Base-by-base conservation (phyloP, 2,888 invertebrate species). In the Drosophila austrosaltans region DNA sequence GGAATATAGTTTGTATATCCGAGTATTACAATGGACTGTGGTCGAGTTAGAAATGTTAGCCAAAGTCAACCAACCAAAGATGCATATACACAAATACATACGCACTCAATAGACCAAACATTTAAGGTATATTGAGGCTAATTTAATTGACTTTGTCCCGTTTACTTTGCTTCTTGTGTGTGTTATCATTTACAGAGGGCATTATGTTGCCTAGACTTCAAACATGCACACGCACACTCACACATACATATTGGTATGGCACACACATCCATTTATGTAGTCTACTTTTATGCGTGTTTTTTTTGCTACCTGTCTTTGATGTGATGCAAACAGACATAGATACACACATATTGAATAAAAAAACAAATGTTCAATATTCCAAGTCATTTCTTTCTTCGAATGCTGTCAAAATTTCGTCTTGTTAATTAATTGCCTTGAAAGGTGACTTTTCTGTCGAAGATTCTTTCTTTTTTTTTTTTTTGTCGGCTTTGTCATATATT, bases 61-160 rank as follows among this genome's bases (percentile, higher is more conserved):
- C 16, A 28, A 10, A 39, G 62, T 5, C 36, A 28, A 28, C 10
- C 39, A 54, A 10, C 28, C 22, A 32, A n/a, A 54, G 1, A 54
- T 32, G 32, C 10, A n/a, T 2, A 60, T 2, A 20, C 30, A 32
- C 25, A n/a, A n/a, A n/a, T n/a, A 53, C n/a, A 32, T 2, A 48
- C 16, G 32, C 16, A 20, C 12, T 53, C 36, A 59, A 39, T 61
- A 62, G 44, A 58, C 39, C 66, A 80, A 68, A 64, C 63, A 71
- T 60, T 77, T 66, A 53, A 30, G 66, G 53, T 68, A 78, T 66
- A 69, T 75, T 48, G 59, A 53, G 72, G 53, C 64, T 69, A 69
- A 76, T 68, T 76, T 69, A 81, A 83, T 76, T 78, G 81, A 65
- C 64, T 42, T 48, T 40, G 25, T 40, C 28, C 36, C 44, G 28